Evolutionary conservation across 2,113 vertebrate species (phyloP), one percentile per base, ranked within the genome.

Genomic region (Leiothrix lutea): DNA sequence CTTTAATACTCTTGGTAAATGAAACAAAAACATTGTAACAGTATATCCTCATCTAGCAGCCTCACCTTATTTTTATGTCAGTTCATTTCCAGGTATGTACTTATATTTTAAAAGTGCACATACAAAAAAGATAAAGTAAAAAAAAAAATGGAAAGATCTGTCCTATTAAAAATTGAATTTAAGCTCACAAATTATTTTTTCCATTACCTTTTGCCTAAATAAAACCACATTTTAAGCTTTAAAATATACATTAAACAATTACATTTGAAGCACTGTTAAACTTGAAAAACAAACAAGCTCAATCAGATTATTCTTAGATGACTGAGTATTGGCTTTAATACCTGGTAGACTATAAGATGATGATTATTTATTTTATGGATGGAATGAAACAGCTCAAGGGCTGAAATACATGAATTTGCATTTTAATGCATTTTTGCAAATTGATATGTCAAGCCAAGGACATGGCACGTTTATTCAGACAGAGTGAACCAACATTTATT

Each of bases 381-480:
- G 44, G 14, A 45, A 61, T 71, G 11, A 87, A 91, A 90, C 14
- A 69, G 42, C 53, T 92, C 44, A 83, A 90, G 42, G 91, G 36
- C 67, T 88, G 56, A 86, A 65, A 64, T 48, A 79, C 42, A 95
- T 54, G 16, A 88, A 95, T 94, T 87, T 96, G 33, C 64, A 94
- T 95, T 96, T 94, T 94, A 95, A 97, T 95, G 38, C 33, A 86
- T 45, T 95, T 93, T 23, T 84, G 36, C 20, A 92, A 57, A 94
- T 56, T 54, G 60, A 71, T 50, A 66, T 74, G 33, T 74, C 65
- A 91, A 91, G 60, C 51, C 74, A 95, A 89, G 48, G 38, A 62
- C 70, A 84, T 78, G 56, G 29, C 57, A 65, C 9, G 1, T 79
- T 90, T 93, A 70, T 38, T 33, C 18, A 65, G 58, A 35, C 40